Percentiles rank a stretch among this genome's conserved stretches.
phyloP scores from a whole-genome alignment of 2,888 invertebrate species.

The Hydraecia micacea region DNA sequence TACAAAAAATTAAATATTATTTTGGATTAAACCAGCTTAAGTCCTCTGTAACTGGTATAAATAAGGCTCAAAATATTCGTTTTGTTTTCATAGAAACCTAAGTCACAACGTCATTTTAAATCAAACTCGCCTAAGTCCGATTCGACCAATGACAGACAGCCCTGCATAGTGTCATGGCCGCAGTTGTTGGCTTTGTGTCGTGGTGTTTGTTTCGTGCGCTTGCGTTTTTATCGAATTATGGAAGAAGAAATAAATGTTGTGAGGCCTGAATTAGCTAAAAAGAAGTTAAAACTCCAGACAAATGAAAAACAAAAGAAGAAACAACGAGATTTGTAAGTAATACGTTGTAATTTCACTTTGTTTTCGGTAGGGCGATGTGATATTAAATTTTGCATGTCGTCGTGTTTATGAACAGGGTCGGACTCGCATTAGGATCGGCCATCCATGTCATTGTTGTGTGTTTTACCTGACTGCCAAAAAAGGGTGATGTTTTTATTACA shows the following conservation, averaged over 20 bases:
- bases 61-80: constrained; percentile 37
- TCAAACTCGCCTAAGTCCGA: constrained; percentile 35
- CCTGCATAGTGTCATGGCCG: constrained; percentile 42
- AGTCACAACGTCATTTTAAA: constrained; percentile 38
- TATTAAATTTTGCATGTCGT: constrained; percentile 34
- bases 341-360: constrained; percentile 39
- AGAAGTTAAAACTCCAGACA: constrained; percentile 38
- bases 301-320: constrained; percentile 35
- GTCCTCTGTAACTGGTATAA: constrained; percentile 22
- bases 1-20: constrained; percentile 25
- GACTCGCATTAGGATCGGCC: too few relatives aligned
- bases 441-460: too few relatives aligned
- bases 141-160: constrained; percentile 39
- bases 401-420: too few relatives aligned
- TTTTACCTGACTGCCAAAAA: too few relatives aligned
- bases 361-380: constrained; percentile 38
- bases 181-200: constrained; percentile 40
- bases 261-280: constrained; percentile 41
- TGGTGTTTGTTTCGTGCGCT: constrained; percentile 44
- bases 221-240: constrained; percentile 38
- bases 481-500: too few relatives aligned
- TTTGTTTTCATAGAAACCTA: constrained; percentile 37
- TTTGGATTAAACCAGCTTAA: constrained; percentile 25
- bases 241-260: constrained; percentile 39
- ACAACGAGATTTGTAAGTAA: constrained; percentile 34